Base-by-base conservation (phyloP, 2,888 invertebrate genomes). In the Drosophila mulleri region DNA sequence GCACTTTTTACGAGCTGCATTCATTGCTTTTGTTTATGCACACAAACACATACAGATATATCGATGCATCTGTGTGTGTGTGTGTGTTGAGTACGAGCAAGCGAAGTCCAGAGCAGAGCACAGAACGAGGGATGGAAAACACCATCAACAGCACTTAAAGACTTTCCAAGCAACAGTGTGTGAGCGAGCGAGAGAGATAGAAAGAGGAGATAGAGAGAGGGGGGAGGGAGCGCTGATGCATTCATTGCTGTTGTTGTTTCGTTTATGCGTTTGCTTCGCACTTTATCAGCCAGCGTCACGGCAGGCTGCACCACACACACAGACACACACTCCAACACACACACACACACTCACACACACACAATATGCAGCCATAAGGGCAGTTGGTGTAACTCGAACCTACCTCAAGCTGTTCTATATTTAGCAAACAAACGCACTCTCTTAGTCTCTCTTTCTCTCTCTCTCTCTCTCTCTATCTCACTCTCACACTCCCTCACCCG, bases 371-470 rank as follows among this genome's bases (percentile, higher is more conserved):
- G 37, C 39, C 50, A 64, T 75, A 65, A 72, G 71, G 76, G 77
- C 78, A 64, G 69, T 48, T 79, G 67, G 35, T 82, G 80, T 72
- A 78, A 81, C 77, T 78, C 54, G 80, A 86, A 86, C 86, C 86
- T 86, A 89, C 86, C 86, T 86, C 86, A 86, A 86, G 83, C 67
- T 77, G 73, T 86, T 89, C 89, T 89, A 88, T 88, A 88, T 86
- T 89, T 88, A 89, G 88, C 63, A 56, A 50, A 20, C 50, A 50
- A 20, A 35, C 56, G 11, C 37, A 8, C 41, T 54, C 54, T 26
- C 26, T n/a, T n/a, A 16, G 23, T 20, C n/a, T 16, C 39, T 2
- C 52, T 26, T 18, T 12, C 18, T 48, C 29, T n/a, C 48, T n/a
- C n/a, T 16, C 39, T 2, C 52, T 26, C 32, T 12, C 18, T 48